Conservation (phyloP, 2,888 invertebrate genomes). For the Gisinianus flammeolus region DNA sequence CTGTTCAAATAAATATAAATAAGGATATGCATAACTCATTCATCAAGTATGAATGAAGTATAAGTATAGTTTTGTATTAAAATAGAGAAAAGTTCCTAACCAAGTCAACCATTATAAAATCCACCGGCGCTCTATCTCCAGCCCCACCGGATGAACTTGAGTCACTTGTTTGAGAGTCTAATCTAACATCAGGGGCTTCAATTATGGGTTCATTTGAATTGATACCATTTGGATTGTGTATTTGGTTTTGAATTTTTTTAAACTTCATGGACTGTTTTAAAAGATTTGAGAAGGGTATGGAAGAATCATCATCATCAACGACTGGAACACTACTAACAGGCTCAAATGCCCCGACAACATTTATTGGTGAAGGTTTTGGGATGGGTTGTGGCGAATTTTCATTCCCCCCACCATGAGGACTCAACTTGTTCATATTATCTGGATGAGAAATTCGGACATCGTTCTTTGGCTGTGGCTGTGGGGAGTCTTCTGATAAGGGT, state of each 20-base stretch:
- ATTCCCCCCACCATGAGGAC: too few species aligned
- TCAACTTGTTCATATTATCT: neutral
- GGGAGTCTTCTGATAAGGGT: neutral
- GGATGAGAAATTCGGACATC: neutral
- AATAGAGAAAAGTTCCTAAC: slow-evolving; percentile 64
- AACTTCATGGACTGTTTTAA: slow-evolving; percentile 59
- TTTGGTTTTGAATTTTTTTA: slow-evolving; percentile 34
- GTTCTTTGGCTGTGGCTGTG: neutral
- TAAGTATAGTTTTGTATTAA: neutral
- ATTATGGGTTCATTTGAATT: slow-evolving; percentile 7
- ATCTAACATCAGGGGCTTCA: slow-evolving; percentile 16
- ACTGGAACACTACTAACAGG: slow-evolving; percentile 32
- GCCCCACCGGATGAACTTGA: slow-evolving; percentile 37
- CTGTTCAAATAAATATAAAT: slow-evolving; percentile 24
- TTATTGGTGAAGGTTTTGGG: slow-evolving; percentile 69
- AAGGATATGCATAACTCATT: neutral
- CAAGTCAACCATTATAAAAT: slow-evolving; percentile 74
- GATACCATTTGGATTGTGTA: neutral
- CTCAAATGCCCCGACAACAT: slow-evolving; percentile 68
- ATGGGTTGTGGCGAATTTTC: too few species aligned
- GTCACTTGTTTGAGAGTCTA: slow-evolving; percentile 25
- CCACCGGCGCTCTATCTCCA: slow-evolving; percentile 46
- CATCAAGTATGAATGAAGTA: neutral
- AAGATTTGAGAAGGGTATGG: slow-evolving; percentile 52
- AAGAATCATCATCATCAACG: slow-evolving; percentile 29